Evolutionary conservation across 2,113 vertebrate genomes (phyloP), one percentile per base, ranked within the genome.

Genomic region (Oncorhynchus mykiss): DNA sequence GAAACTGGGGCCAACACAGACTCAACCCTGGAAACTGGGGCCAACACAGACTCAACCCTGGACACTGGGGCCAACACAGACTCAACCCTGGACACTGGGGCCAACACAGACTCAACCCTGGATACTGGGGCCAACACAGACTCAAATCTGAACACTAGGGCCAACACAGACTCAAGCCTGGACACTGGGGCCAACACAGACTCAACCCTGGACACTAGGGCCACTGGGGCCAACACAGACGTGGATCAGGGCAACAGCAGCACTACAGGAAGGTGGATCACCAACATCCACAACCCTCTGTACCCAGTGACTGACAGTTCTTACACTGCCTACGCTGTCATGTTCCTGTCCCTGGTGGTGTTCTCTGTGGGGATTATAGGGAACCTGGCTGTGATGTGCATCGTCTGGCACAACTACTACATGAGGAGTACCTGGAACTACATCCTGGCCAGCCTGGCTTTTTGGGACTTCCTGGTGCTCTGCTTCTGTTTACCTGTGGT

Each of bases 361-460:
- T 96, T 99, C 1, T 94, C 94, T 0, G 93, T 98, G 86, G 97
- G 97, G 2, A 93, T 97, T 75, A 93, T 97, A 1, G 97, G 94
- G 1, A 99, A 98, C 91, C 94, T 99, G 82, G 95, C 96, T 0
- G 95, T 99, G 76, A 97, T 99, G 95, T 99, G 98, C 79, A 92
- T 97, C 0, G 97, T 99, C 73, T 98, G 96, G 96, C 96, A 99
- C 88, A 98, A 97, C 91, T 98, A 98, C 86, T 95, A 96, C 89
- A 94, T 99, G 95, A 95, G 98, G 86, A 97, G 96, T 0, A 94
- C 96, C 49, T 99, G 97, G 98, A 97, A 99, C 91, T 96, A 96
- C 87, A 95, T 99, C 82, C 92, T 99, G 31, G 98, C 98, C 76
- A 96, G 96, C 82, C 85, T 99, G 86, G 97, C 97, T 13, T 96